Evolutionary conservation across 2,888 invertebrate genomes (phyloP).

Genomic region (Fragum whitleyi): DNA sequence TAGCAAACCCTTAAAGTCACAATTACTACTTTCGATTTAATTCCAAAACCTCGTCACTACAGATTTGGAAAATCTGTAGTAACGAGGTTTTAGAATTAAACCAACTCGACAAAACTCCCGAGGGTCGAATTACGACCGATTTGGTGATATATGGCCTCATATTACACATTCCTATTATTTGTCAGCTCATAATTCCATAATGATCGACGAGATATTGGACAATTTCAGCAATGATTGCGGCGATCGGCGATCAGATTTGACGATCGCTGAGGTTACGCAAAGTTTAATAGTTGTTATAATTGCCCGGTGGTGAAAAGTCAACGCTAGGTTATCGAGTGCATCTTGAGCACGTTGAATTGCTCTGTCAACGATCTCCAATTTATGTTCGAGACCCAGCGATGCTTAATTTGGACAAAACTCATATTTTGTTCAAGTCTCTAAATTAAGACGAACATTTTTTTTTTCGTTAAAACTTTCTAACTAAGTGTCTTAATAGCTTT

Average conservation of each 20-base stretch:
- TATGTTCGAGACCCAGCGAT: not conserved
- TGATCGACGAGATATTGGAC: constrained; percentile 3
- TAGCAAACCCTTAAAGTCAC: not conserved
- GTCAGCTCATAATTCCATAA: constrained; percentile 18
- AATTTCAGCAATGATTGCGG: constrained; percentile 10
- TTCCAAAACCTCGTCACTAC: not conserved
- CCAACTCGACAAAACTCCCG: not conserved
- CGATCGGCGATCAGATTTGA: not conserved
- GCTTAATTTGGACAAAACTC: too few species aligned
- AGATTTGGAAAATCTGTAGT: not conserved
- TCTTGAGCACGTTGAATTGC: not conserved
- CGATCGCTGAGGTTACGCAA: constrained; percentile 6
- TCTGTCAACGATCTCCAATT: not conserved
- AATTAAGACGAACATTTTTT: too few species aligned
- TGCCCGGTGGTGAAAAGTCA: not conserved
- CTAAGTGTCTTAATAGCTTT: too few species aligned
- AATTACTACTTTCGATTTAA: not conserved
- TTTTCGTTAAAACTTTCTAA: too few species aligned
- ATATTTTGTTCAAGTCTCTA: too few species aligned
- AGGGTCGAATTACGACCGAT: not conserved
- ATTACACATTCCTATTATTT: constrained; percentile 6
- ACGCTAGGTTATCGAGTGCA: not conserved
- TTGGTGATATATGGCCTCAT: constrained; percentile 8
- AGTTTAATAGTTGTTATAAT: constrained; percentile 12
- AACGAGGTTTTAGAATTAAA: not conserved